Evolutionary conservation across 2,797 vertebrate species (phyloP).

Genomic region (Cheracebus regulus): DNA sequence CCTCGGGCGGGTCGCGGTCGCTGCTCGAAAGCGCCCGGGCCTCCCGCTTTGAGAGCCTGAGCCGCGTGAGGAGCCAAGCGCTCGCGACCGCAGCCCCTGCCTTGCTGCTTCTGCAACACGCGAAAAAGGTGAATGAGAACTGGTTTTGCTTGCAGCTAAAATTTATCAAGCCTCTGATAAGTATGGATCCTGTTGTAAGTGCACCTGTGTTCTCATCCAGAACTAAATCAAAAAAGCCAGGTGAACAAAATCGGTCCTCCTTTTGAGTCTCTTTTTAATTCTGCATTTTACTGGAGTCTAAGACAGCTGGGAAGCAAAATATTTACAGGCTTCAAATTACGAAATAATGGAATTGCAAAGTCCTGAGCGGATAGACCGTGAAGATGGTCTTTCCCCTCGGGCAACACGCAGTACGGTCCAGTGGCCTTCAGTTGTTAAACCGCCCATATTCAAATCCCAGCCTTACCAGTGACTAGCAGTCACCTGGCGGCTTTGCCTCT

Average conservation of each 20-base stretch:
- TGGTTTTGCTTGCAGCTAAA: neutral
- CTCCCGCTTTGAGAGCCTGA: too few relatives aligned
- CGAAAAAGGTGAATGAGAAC: neutral
- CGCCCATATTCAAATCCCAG: neutral
- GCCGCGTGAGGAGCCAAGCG: neutral
- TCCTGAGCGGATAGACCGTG: neutral
- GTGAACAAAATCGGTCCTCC: neutral
- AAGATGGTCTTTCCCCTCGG: neutral
- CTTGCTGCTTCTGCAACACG: neutral
- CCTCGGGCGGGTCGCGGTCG: too few relatives aligned
- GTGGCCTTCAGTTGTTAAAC: neutral
- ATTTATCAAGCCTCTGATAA: neutral
- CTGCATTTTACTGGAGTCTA: neutral
- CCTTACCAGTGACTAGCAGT: neutral
- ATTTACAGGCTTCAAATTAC: neutral
- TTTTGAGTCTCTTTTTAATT: neutral
- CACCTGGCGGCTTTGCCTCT: neutral
- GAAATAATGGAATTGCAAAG: neutral
- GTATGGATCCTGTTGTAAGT: neutral
- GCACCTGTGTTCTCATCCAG: neutral
- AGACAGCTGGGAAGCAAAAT: neutral
- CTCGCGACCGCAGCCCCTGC: neutral
- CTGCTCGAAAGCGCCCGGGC: too few relatives aligned
- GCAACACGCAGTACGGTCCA: fast-evolving
- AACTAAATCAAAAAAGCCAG: neutral